Percentiles rank a stretch among this genome's conserved stretches.
phyloP scores from a whole-genome alignment of 2,113 vertebrate species.

The Murina feae region DNA sequence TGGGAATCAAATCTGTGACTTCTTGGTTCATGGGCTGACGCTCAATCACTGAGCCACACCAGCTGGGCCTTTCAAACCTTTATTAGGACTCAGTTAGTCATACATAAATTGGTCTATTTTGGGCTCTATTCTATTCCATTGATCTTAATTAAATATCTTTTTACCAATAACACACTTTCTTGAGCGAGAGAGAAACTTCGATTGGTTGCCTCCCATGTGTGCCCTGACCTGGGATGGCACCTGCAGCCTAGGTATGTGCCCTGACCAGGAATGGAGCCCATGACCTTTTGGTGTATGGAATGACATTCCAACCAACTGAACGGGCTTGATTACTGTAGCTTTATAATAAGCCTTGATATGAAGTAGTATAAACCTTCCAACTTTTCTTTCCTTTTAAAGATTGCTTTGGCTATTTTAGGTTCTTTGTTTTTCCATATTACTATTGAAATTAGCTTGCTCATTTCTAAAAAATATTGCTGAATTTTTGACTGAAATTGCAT shows the following conservation, averaged over 20 bases:
- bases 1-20: too few relatives aligned
- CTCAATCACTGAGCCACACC: too few relatives aligned
- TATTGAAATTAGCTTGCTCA: background rate
- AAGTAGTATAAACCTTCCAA: background rate
- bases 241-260: too few relatives aligned
- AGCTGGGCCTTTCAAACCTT: background rate
- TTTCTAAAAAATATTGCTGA: background rate
- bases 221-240: too few relatives aligned
- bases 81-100: background rate
- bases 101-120: background rate
- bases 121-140: background rate
- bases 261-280: too few relatives aligned
- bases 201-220: too few relatives aligned
- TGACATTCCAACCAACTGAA: too few relatives aligned
- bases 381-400: background rate
- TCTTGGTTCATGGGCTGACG: too few relatives aligned
- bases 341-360: background rate
- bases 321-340: background rate
- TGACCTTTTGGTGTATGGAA: too few relatives aligned
- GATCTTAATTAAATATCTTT: background rate
- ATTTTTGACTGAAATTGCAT: background rate
- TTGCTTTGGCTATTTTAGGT: background rate
- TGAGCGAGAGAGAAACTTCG: background rate
- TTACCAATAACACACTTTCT: background rate
- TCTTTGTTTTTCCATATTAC: constrained; percentile 5